Percentiles rank a stretch among this genome's conserved stretches.
Evolutionary conservation across 2,113 vertebrate genomes (phyloP).

Genomic region (Dendropsophus ebraccatus): DNA sequence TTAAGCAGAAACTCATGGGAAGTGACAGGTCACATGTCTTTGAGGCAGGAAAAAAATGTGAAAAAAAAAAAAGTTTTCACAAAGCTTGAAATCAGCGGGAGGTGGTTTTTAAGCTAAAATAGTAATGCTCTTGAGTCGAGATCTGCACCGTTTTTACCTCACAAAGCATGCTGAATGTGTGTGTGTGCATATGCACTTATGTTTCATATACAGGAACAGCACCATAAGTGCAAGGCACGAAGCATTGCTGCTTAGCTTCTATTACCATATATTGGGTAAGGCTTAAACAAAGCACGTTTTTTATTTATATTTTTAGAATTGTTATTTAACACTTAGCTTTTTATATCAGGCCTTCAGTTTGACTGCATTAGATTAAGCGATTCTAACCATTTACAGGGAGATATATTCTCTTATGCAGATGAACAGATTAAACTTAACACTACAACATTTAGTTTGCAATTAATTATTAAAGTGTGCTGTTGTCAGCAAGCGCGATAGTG

Average conservation of each 20-base stretch:
- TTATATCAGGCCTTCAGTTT: not conserved
- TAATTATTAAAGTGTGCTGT: conserved; percentile 52
- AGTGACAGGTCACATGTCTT: no score
- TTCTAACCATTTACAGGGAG: not conserved
- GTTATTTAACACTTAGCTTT: not conserved
- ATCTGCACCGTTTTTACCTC: no score
- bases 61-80: no score
- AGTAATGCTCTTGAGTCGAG: no score
- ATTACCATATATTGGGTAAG: not conserved
- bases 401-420: conserved; percentile 1
- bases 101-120: no score
- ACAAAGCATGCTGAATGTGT: no score
- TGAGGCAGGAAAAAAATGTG: no score
- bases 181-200: no score
- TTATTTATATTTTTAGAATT: not conserved
- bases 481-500: conserved; percentile 48
- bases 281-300: not conserved
- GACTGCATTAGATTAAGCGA: not conserved
- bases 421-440: conserved; percentile 8
- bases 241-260: not conserved
- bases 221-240: not conserved
- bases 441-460: conserved; percentile 30
- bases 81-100: no score
- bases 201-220: no score
- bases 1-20: no score